These are phyloP conservation scores for Rousettus leschenaultii DNA, from an alignment of 2,113 vertebrate genomes.

Conservation along the genomic window DNA sequence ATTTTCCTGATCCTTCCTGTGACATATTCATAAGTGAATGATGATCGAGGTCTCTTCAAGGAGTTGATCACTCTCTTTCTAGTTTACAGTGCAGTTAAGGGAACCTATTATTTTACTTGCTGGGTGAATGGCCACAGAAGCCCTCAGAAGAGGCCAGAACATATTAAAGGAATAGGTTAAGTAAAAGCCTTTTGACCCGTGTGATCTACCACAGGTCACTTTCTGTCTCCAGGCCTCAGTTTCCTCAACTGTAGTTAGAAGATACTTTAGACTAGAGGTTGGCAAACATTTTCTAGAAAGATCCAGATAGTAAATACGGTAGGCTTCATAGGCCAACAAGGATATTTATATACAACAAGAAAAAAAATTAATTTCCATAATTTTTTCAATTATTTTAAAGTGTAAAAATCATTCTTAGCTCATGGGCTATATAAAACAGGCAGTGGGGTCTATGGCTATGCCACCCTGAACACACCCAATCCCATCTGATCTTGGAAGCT, in stretches of 20 bases:
- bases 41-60: background rate
- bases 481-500: no score
- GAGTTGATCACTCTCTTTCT: background rate
- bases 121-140: background rate
- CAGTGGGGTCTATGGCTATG: no score
- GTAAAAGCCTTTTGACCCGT: no score
- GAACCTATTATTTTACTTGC: background rate
- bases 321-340: background rate
- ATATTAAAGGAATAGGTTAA: background rate
- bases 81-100: background rate
- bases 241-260: background rate
- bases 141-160: background rate
- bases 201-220: background rate
- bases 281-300: background rate
- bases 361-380: background rate
- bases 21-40: background rate
- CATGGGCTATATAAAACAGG: background rate
- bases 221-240: background rate
- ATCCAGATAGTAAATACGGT: background rate
- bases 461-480: no score
- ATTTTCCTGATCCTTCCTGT: background rate
- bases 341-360: background rate
- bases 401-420: background rate
- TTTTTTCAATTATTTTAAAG: conserved; percentile 7
- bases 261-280: background rate